A percentile compares a stretch with the other conserved stretches of the same genome.
Conservation (phyloP, 2,888 invertebrate species). For the Branchipolynoe longqiensis region DNA sequence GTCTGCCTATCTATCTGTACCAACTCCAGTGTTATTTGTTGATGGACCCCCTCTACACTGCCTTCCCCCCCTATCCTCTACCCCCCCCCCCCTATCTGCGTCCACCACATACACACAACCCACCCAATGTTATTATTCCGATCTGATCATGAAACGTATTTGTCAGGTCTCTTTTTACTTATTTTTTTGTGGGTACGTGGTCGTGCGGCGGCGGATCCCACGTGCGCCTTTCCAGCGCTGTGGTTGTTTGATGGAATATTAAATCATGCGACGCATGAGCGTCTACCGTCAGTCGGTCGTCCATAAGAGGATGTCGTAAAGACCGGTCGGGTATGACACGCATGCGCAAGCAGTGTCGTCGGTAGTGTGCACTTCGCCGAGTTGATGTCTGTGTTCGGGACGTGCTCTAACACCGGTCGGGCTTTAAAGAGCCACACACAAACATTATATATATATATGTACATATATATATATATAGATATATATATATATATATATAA, state of each 20-base stretch:
- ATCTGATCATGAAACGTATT: conserved; percentile 43
- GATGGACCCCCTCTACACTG: no score
- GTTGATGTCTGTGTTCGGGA: conserved; percentile 51
- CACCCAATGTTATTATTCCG: no score
- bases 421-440: no score
- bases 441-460: no score
- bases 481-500: no score
- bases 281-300: conserved; percentile 7
- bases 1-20: no score
- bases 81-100: no score
- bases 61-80: no score
- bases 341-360: conserved; percentile 30
- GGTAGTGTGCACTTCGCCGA: not conserved
- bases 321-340: conserved; percentile 38
- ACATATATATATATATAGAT: no score
- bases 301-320: conserved; percentile 56
- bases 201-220: conserved; percentile 37
- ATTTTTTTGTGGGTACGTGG: not conserved
- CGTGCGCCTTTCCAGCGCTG: conserved; percentile 4
- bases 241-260: conserved; percentile 48
- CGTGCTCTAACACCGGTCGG: no score
- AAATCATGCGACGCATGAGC: conserved; percentile 25
- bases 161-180: conserved; percentile 15
- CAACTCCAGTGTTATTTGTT: no score
- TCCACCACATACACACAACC: no score